Conservation (phyloP, 2,113 vertebrate genomes). For the Acrocephalus arundinaceus region DNA sequence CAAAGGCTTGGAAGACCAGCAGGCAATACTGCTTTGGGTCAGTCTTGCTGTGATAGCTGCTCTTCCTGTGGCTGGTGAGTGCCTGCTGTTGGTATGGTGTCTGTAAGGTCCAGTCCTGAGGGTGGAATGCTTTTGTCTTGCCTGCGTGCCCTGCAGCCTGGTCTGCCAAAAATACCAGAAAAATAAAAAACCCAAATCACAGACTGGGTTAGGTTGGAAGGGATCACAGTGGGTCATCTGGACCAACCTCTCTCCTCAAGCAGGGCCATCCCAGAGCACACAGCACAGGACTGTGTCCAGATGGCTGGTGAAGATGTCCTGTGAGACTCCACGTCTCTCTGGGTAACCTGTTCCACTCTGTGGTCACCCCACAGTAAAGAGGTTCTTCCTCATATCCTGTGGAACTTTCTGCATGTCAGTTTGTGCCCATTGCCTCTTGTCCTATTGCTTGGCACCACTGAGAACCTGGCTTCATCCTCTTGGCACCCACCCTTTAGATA, state of each 20-base stretch:
- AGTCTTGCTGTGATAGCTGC: not conserved
- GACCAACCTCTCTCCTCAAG: not conserved
- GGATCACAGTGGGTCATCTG: not conserved
- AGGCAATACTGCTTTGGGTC: not conserved
- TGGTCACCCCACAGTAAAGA: not conserved
- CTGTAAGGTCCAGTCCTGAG: not conserved
- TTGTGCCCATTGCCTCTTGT: not conserved
- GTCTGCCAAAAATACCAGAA: not conserved
- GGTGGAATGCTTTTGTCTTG: not conserved
- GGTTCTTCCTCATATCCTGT: not conserved
- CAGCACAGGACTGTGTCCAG: not conserved
- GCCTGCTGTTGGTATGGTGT: not conserved
- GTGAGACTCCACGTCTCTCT: not conserved
- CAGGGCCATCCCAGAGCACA: not conserved
- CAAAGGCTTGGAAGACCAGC: not conserved
- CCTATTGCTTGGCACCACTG: not conserved
- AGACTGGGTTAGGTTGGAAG: not conserved
- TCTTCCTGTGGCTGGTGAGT: not conserved
- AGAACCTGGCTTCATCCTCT: not conserved
- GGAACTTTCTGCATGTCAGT: not conserved
- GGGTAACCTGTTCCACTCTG: not conserved
- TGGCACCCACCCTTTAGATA: not conserved
- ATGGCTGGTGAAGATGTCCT: rapidly evolving
- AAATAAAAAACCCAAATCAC: rapidly evolving
- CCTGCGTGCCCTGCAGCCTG: not conserved